phyloP scores from a whole-genome alignment of 2,888 invertebrate genomes.

The Eilema griseolum region DNA sequence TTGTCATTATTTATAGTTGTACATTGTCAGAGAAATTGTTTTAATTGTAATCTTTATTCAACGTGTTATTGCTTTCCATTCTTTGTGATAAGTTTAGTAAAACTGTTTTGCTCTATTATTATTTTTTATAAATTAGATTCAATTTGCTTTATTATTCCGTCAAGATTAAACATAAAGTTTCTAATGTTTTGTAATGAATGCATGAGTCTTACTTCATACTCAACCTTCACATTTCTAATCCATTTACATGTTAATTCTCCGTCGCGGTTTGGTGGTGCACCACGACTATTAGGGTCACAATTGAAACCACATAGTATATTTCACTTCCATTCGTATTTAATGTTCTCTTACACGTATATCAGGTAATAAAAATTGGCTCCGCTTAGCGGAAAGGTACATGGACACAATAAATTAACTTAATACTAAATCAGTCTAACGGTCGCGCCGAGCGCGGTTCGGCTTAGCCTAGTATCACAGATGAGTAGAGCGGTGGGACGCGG shows the following conservation, averaged over 20 bases:
- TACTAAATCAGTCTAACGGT: constrained; percentile 85
- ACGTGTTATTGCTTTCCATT: not conserved
- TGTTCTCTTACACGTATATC: constrained; percentile 73
- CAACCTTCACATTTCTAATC: constrained; percentile 47
- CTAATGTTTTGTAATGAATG: constrained; percentile 21
- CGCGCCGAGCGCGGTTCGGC: constrained; percentile 82
- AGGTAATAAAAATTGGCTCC: constrained; percentile 82
- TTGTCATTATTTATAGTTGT: not conserved
- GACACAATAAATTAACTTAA: constrained; percentile 85
- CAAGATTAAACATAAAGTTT: constrained; percentile 11
- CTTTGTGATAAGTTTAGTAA: not conserved
- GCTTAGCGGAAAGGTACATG: constrained; percentile 86
- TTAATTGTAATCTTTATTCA: not conserved
- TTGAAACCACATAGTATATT: constrained; percentile 66
- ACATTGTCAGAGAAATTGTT: not conserved
- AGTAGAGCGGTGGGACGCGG: constrained; percentile 85
- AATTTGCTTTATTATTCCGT: constrained; percentile 2
- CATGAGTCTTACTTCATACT: constrained; percentile 24
- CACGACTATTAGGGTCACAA: constrained; percentile 52
- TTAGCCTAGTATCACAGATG: constrained; percentile 86
- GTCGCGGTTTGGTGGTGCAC: constrained; percentile 37
- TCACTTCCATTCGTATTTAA: constrained; percentile 78
- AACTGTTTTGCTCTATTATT: not conserved
- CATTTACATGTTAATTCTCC: constrained; percentile 37
- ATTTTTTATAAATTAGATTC: not conserved